Evolutionary conservation across 1,140 invertebrate species (phyloP).

Genomic region (Theocolax elegans): DNA sequence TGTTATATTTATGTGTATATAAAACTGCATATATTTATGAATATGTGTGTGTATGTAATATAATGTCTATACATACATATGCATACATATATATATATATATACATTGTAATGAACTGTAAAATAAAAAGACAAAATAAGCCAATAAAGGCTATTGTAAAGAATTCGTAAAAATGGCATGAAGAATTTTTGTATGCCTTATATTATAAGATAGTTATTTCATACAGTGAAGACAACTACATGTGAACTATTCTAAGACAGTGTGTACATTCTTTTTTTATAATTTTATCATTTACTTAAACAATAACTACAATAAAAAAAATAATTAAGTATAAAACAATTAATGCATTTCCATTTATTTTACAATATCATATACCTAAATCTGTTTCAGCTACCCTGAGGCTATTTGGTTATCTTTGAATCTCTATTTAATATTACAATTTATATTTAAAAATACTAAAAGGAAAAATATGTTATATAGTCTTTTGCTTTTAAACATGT

Average conservation of each 20-base stretch:
- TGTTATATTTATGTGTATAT: conserved; percentile 22
- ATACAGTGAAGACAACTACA: conserved; percentile 18
- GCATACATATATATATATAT: conserved; percentile 4
- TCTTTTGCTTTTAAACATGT: too few relatives aligned
- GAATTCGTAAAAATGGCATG: conserved; percentile 20
- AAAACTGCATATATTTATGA: conserved; percentile 16
- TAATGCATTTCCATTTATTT: too few relatives aligned
- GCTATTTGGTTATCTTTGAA: too few relatives aligned
- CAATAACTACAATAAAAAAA: conserved; percentile 33
- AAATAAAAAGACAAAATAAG: conserved; percentile 15
- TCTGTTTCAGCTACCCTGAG: too few relatives aligned
- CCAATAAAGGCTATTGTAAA: conserved; percentile 23
- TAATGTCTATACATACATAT: too few relatives aligned
- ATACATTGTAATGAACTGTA: conserved; percentile 21
- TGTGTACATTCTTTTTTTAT: conserved; percentile 31
- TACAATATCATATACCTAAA: too few relatives aligned
- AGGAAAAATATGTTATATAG: too few relatives aligned
- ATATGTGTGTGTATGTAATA: too few relatives aligned
- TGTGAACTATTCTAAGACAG: conserved; percentile 26
- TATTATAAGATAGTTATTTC: conserved; percentile 39
- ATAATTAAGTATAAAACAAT: too few relatives aligned
- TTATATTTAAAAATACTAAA: too few relatives aligned
- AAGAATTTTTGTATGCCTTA: conserved; percentile 25
- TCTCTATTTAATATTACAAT: too few relatives aligned
- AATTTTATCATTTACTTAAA: conserved; percentile 39